Conservation (phyloP, 2,113 vertebrate genomes). For the Megalops atlanticus region DNA sequence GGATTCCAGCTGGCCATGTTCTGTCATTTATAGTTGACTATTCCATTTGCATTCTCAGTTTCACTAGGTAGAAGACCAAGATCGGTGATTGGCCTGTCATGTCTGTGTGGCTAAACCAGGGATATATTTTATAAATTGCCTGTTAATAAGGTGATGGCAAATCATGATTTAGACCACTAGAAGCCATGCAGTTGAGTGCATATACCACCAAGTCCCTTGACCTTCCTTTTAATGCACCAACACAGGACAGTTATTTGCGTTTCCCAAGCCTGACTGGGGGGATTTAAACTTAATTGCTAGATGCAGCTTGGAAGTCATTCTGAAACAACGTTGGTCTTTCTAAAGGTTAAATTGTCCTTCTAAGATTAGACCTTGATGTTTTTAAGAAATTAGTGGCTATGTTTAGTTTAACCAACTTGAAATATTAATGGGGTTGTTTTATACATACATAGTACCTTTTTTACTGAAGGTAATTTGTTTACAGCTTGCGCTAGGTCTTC, state of each 20-base stretch:
- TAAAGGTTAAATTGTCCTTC: not conserved
- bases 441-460: not conserved
- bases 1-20: too few species aligned
- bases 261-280: not conserved
- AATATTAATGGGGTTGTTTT: not conserved
- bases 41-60: too few species aligned
- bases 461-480: constrained; percentile 1
- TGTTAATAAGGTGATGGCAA: too few species aligned
- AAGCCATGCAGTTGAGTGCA: not conserved
- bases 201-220: not conserved
- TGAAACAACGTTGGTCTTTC: not conserved
- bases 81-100: too few species aligned
- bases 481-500: too few species aligned
- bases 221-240: not conserved
- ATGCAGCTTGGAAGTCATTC: not conserved
- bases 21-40: too few species aligned
- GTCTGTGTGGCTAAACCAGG: too few species aligned
- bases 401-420: not conserved
- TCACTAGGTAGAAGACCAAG: too few species aligned
- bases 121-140: too few species aligned
- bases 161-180: too few species aligned
- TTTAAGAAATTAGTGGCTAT: not conserved
- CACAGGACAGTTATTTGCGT: not conserved
- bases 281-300: constrained; percentile 8
- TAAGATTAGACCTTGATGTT: not conserved